Percentiles rank a stretch among this genome's conserved stretches.
Conservation (phyloP, 2,888 invertebrate genomes). For the Polylopha cassiicola region DNA sequence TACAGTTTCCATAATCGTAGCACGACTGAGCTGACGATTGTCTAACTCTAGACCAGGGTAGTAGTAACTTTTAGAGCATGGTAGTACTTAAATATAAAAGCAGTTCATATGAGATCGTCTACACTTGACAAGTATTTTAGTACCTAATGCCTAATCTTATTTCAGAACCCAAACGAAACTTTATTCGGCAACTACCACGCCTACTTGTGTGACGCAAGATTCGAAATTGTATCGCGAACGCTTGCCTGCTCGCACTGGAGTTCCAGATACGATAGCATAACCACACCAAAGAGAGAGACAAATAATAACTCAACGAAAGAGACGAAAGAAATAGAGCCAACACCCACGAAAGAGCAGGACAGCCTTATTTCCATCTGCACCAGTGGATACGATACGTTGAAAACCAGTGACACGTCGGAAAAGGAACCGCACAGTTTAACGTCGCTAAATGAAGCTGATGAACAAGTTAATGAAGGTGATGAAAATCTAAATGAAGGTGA, state of each 20-base stretch:
- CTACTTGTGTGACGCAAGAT: slow-evolving; percentile 90
- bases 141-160: slow-evolving; percentile 12
- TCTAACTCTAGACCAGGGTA: too few species aligned
- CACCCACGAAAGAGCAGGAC: slow-evolving; percentile 54
- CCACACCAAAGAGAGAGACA: slow-evolving; percentile 57
- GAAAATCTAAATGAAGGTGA: slow-evolving; percentile 24
- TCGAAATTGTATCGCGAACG: slow-evolving; percentile 84
- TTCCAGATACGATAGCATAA: slow-evolving; percentile 84
- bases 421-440: slow-evolving; percentile 58
- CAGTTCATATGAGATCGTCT: too few species aligned
- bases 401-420: slow-evolving; percentile 51
- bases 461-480: slow-evolving; percentile 19
- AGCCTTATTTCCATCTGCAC: slow-evolving; percentile 64
- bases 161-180: slow-evolving; percentile 78
- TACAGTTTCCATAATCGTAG: too few species aligned
- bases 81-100: too few species aligned
- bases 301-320: slow-evolving; percentile 57
- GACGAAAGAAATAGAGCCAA: slow-evolving; percentile 49
- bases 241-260: slow-evolving; percentile 88
- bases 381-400: slow-evolving; percentile 63
- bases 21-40: too few species aligned
- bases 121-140: background rate
- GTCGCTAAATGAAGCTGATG: slow-evolving; percentile 47
- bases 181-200: slow-evolving; percentile 89
- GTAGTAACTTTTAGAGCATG: too few species aligned